phyloP scores from a whole-genome alignment of 2,113 vertebrate genomes.

The Chaetorhynchus papuensis region DNA sequence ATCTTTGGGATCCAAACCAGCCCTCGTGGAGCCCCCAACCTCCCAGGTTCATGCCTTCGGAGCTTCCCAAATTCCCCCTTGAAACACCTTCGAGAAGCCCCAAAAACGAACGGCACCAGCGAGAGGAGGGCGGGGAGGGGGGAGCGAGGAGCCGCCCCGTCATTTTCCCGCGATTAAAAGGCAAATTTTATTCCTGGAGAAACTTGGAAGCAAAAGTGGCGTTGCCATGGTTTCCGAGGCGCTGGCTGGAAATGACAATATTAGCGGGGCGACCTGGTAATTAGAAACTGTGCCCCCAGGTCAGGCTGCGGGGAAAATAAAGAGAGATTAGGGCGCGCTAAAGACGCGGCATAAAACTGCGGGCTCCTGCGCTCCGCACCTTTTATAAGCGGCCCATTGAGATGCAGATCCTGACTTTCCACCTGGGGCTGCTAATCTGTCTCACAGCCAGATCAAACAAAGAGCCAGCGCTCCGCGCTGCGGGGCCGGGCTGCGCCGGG shows the following conservation, averaged over 20 bases:
- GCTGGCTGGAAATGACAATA: slow-evolving; percentile 70
- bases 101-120: neutral
- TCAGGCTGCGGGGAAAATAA: slow-evolving; percentile 62
- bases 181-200: slow-evolving; percentile 52
- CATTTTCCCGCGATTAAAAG: slow-evolving; percentile 53
- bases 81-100: neutral
- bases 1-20: neutral
- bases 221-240: slow-evolving; percentile 45
- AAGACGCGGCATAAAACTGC: slow-evolving; percentile 66
- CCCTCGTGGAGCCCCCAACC: neutral
- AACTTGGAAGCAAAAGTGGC: slow-evolving; percentile 29
- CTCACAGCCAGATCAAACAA: slow-evolving; percentile 55
- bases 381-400: slow-evolving; percentile 42
- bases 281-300: slow-evolving; percentile 66
- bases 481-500: neutral
- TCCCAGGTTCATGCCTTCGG: neutral
- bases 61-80: neutral
- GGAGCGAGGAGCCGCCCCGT: neutral
- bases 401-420: slow-evolving; percentile 62
- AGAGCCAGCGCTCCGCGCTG: neutral
- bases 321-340: slow-evolving; percentile 58
- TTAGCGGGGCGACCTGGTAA: slow-evolving; percentile 57
- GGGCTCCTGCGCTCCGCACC: slow-evolving; percentile 46
- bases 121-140: too few species aligned
- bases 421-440: slow-evolving; percentile 64